Evolutionary conservation across 2,113 vertebrate species (phyloP).

Genomic region (Colius striatus): DNA sequence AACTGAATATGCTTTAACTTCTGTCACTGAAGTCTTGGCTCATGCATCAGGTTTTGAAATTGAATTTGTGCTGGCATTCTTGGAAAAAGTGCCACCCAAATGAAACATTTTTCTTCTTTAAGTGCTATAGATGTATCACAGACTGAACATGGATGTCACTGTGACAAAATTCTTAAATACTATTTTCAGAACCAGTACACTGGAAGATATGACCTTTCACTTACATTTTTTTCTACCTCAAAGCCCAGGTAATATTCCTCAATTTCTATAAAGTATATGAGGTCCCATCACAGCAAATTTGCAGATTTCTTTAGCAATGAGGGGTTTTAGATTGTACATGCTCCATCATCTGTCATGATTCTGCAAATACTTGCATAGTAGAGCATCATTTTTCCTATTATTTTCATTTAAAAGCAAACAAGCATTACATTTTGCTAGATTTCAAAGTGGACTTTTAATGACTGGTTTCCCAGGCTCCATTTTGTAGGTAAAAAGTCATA

Average conservation of each 20-base stretch:
- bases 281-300: neutral
- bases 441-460: neutral
- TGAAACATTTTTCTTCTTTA: neutral
- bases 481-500: too few relatives aligned
- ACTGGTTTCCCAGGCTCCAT: neutral
- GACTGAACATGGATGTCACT: neutral
- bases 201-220: neutral
- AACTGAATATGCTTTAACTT: neutral
- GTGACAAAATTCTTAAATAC: neutral
- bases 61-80: neutral
- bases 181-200: neutral
- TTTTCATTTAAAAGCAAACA: neutral
- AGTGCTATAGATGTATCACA: neutral
- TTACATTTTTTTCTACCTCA: neutral
- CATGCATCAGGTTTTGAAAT: neutral
- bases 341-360: neutral
- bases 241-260: neutral
- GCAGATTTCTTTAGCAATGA: neutral
- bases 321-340: neutral
- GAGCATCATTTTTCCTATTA: neutral
- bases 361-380: neutral
- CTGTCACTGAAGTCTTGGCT: neutral
- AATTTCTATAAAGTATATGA: neutral
- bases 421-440: neutral
- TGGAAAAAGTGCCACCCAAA: neutral